Evolutionary conservation across 2,113 vertebrate genomes (phyloP).

Genomic region (Crotalus tigris): DNA sequence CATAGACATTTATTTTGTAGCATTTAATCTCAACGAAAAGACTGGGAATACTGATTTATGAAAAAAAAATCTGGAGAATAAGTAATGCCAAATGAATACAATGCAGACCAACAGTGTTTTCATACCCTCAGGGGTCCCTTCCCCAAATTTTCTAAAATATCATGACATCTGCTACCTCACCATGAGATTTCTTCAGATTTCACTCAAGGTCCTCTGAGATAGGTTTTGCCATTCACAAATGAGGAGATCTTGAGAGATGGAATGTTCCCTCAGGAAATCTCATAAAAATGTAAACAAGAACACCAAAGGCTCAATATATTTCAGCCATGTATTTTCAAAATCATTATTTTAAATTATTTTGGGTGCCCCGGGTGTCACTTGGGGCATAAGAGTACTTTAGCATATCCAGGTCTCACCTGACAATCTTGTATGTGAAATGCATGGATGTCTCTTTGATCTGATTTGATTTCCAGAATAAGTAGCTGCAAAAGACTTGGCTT

Average conservation of each 20-base stretch:
- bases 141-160: neutral
- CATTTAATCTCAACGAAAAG: neutral
- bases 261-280: neutral
- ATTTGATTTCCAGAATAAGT: neutral
- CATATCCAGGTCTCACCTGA: neutral
- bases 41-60: neutral
- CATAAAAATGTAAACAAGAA: neutral
- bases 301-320: neutral
- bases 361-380: neutral
- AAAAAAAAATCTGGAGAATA: neutral
- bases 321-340: neutral
- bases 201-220: neutral
- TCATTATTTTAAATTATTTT: neutral
- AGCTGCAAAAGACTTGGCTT: neutral
- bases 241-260: neutral
- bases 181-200: neutral
- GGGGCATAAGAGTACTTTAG: neutral
- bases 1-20: no score
- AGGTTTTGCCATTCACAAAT: neutral
- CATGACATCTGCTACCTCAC: neutral
- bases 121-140: neutral
- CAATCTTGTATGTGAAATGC: neutral
- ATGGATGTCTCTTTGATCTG: neutral
- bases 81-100: neutral
- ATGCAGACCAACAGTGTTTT: neutral